Evolutionary conservation across 2,888 invertebrate genomes (phyloP).

Genomic region (Sepiola atlantica): DNA sequence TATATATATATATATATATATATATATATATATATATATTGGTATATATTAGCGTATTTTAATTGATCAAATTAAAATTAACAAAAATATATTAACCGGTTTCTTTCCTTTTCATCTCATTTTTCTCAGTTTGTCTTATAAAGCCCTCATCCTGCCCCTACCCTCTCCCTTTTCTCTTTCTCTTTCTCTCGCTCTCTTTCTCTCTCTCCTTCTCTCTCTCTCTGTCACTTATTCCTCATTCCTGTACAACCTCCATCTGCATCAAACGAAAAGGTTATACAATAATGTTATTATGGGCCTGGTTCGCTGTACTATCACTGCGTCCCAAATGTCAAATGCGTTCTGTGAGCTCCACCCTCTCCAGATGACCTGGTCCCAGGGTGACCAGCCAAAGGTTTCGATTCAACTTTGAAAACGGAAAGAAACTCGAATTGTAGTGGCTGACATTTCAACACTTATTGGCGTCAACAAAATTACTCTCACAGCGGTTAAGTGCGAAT

Average conservation of each 20-base stretch:
- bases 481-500: background rate
- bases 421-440: background rate
- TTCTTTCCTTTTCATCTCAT: too few species aligned
- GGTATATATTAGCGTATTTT: too few species aligned
- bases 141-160: background rate
- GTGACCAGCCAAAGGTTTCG: conserved; percentile 11
- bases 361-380: background rate
- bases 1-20: too few species aligned
- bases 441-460: conserved; percentile 10
- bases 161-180: background rate
- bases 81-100: too few species aligned
- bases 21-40: too few species aligned
- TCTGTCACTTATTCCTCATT: background rate
- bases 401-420: background rate
- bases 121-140: too few species aligned
- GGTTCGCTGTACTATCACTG: background rate
- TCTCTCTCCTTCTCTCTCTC: background rate
- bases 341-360: background rate
- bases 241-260: background rate
- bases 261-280: background rate
- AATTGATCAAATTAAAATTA: too few species aligned
- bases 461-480: background rate
- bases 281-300: background rate
- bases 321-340: background rate
- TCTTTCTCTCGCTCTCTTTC: background rate